phyloP scores from a whole-genome alignment of 2,888 invertebrate genomes.

The Drosophila formosana region DNA sequence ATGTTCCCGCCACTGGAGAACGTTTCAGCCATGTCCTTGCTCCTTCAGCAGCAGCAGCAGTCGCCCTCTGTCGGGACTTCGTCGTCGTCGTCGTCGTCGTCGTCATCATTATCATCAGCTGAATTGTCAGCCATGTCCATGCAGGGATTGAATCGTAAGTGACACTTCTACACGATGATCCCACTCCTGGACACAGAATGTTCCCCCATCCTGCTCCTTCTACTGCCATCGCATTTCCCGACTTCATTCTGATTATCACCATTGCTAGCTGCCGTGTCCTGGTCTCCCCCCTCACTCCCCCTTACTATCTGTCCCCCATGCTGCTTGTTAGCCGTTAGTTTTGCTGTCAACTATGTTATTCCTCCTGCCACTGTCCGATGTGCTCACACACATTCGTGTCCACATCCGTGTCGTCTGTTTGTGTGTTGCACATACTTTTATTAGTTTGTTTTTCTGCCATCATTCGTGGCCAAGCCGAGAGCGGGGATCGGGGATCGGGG shows the following conservation, averaged over 20 bases:
- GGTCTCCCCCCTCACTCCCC: conserved; percentile 2
- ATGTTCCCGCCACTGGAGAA: conserved; percentile 82
- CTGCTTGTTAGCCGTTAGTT: conserved; percentile 58
- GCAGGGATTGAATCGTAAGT: conserved; percentile 84
- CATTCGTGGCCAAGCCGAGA: conserved; percentile 23
- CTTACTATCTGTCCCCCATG: neutral
- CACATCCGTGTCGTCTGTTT: conserved; percentile 25
- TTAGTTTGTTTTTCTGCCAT: conserved; percentile 68
- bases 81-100: conserved; percentile 17
- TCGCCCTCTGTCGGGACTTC: neutral
- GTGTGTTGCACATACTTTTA: conserved; percentile 58
- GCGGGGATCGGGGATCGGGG: conserved; percentile 22
- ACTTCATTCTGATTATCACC: conserved; percentile 35
- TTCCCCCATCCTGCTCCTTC: neutral
- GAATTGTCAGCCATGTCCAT: conserved; percentile 80
- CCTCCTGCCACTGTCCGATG: neutral
- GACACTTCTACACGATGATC: conserved; percentile 64
- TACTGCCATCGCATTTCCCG: conserved; percentile 7
- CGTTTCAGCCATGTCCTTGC: conserved; percentile 59
- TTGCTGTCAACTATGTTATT: conserved; percentile 43
- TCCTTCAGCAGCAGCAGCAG: conserved; percentile 30
- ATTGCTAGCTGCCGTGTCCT: conserved; percentile 26
- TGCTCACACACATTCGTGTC: conserved; percentile 25
- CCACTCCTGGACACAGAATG: neutral
- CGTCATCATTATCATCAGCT: conserved; percentile 64